A percentile compares a stretch with the other conserved stretches of the same genome.
phyloP scores from a whole-genome alignment of 2,888 invertebrate genomes.

The Lamellibrachia satsuma region DNA sequence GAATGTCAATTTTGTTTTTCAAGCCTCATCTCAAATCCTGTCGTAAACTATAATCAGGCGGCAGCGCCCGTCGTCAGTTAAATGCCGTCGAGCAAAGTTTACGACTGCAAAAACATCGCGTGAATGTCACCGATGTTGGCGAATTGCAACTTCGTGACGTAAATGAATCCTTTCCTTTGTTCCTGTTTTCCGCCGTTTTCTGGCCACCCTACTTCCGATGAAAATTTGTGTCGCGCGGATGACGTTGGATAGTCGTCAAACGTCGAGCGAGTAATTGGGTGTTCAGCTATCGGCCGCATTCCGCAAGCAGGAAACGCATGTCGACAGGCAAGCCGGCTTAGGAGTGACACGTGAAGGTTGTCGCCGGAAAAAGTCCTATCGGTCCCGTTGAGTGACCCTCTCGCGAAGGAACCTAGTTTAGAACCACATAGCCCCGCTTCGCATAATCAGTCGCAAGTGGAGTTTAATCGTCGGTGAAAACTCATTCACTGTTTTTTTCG shows the following conservation, averaged over 20 bases:
- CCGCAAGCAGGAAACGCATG: neutral
- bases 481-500: neutral
- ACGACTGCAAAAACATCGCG: neutral
- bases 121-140: neutral
- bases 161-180: neutral
- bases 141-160: neutral
- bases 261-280: neutral
- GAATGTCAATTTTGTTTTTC: neutral
- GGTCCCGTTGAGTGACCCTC: neutral
- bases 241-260: neutral
- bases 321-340: neutral
- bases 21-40: neutral
- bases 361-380: neutral
- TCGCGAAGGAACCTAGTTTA: neutral
- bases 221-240: neutral
- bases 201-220: neutral
- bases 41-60: constrained; percentile 5
- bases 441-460: neutral
- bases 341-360: neutral
- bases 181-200: neutral
- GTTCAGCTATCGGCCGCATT: neutral
- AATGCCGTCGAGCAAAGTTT: constrained; percentile 4
- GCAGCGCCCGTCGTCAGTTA: neutral
- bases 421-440: neutral
- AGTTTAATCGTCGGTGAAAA: neutral